phyloP scores from a whole-genome alignment of 2,797 vertebrate genomes.

The Malacoctenus gilli region DNA sequence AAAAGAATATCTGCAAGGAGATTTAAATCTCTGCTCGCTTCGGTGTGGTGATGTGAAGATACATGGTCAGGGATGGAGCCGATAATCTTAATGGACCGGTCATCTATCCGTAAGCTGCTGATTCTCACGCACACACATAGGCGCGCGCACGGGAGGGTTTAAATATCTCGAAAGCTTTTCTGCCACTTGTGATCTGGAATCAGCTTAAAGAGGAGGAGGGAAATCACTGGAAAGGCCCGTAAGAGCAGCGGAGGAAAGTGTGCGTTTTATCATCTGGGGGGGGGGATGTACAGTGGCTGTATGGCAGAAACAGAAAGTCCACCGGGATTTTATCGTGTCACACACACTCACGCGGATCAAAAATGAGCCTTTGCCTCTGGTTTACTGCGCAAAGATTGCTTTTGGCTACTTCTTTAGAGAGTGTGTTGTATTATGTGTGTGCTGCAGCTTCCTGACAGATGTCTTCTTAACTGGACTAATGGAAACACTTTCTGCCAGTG shows the following conservation, averaged over 20 bases:
- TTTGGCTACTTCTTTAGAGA: conserved; percentile 46
- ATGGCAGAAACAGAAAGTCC: conserved; percentile 41
- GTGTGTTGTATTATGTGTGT: conserved; percentile 24
- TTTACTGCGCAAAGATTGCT: conserved; percentile 49
- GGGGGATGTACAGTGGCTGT: conserved; percentile 13
- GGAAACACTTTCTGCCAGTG: conserved; percentile 59
- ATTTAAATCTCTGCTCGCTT: conserved; percentile 67
- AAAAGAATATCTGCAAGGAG: conserved; percentile 59
- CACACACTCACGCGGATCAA: conserved; percentile 53
- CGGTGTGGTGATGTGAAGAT: conserved; percentile 59
- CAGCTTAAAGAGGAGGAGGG: conserved; percentile 67
- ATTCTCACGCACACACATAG: conserved; percentile 45
- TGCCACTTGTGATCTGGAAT: conserved; percentile 61
- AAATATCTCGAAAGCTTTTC: conserved; percentile 71
- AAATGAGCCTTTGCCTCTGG: conserved; percentile 18
- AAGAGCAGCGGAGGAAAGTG: conserved; percentile 42
- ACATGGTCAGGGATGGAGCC: conserved; percentile 61
- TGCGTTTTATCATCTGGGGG: conserved; percentile 29
- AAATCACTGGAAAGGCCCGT: conserved; percentile 46
- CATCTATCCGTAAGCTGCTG: conserved; percentile 70
- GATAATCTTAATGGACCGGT: conserved; percentile 80
- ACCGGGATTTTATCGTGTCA: conserved; percentile 43
- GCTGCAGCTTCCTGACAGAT: conserved; percentile 62
- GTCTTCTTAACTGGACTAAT: conserved; percentile 75
- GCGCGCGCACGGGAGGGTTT: conserved; percentile 46